These are phyloP conservation scores for Heterohyrax brucei DNA, from an alignment of 2,797 vertebrate genomes.

Conservation along the genomic window DNA sequence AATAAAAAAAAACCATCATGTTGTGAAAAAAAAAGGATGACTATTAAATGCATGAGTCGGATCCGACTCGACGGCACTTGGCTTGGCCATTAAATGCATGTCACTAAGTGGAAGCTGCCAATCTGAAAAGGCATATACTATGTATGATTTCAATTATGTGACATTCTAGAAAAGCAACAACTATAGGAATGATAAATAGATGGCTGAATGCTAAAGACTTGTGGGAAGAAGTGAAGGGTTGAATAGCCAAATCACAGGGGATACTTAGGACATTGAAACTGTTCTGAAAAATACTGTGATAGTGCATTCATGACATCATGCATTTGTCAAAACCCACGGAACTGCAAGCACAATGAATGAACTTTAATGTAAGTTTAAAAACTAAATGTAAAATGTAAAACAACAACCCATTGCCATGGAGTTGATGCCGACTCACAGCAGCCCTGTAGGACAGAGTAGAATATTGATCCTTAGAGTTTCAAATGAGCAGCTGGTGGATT, in stretches of 20 bases:
- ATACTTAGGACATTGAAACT: not conserved
- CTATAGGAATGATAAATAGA: not conserved
- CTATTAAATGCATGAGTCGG: not conserved
- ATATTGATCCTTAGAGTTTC: too few species aligned
- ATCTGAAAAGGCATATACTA: not conserved
- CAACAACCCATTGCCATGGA: too few species aligned
- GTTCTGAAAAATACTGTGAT: not conserved
- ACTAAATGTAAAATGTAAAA: not conserved
- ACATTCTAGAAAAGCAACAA: not conserved
- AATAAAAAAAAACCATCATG: too few species aligned
- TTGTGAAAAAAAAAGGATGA: not conserved
- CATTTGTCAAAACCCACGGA: not conserved
- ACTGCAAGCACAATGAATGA: not conserved
- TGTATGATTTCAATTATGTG: not conserved
- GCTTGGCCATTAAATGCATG: not conserved
- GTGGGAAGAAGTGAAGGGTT: not conserved
- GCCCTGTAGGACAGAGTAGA: too few species aligned
- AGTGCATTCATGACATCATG: not conserved
- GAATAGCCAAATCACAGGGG: not conserved
- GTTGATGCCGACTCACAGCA: too few species aligned
- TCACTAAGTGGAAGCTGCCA: not conserved
- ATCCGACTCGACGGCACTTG: too few species aligned
- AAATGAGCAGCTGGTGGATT: too few species aligned
- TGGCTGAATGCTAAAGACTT: not conserved
- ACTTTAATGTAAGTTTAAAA: not conserved